These are phyloP conservation scores for Hololepta plana DNA, from an alignment of 2,888 invertebrate genomes.

Conservation along the genomic window DNA sequence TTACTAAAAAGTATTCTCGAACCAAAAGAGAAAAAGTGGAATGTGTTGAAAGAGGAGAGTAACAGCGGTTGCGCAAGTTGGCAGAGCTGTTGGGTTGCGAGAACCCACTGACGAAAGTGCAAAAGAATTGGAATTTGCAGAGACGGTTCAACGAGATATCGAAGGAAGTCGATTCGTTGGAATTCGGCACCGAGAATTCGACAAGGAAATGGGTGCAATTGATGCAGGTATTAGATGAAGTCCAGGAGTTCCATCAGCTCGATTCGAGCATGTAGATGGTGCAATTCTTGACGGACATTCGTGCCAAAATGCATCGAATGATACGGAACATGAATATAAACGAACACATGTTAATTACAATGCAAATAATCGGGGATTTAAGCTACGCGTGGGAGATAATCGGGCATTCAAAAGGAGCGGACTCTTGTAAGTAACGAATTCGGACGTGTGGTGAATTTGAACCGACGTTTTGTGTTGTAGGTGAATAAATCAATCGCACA, in stretches of 20 bases:
- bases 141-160: conserved; percentile 79
- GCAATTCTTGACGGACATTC: conserved; percentile 50
- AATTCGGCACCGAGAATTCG: conserved; percentile 55
- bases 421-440: conserved; percentile 75
- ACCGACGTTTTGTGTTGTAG: conserved; percentile 78
- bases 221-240: conserved; percentile 87
- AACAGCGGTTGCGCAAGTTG: conserved; percentile 65
- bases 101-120: conserved; percentile 71
- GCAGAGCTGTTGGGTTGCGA: conserved; percentile 80
- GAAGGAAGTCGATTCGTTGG: conserved; percentile 62
- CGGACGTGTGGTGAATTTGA: conserved; percentile 63
- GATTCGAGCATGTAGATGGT: conserved; percentile 80
- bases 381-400: conserved; percentile 93
- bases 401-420: too few relatives aligned
- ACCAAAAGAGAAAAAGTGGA: conserved; percentile 67
- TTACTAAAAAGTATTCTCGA: too few relatives aligned
- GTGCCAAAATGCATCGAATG: conserved; percentile 70
- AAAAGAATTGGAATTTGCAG: conserved; percentile 74
- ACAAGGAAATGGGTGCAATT: conserved; percentile 80
- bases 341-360: conserved; percentile 76
- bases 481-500: conserved; percentile 83
- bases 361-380: conserved; percentile 86
- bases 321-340: conserved; percentile 75
- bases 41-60: conserved; percentile 55
- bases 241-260: conserved; percentile 88